A percentile compares a stretch with the other conserved stretches of the same genome.
Conservation (phyloP, 2,888 invertebrate species). For the Metopia argyrocephala region DNA sequence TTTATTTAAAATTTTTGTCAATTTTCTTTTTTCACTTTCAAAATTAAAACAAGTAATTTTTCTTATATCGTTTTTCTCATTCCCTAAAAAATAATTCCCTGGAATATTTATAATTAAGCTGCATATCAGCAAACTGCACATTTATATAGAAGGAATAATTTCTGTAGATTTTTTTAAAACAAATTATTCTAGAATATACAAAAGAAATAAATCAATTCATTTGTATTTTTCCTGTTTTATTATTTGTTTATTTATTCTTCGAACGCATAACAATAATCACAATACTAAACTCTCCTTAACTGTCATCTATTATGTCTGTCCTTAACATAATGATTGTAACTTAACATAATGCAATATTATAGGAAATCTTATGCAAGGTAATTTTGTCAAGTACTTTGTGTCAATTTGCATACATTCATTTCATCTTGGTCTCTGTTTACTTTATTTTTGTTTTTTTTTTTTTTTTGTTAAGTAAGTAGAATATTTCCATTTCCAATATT, state of each 20-base stretch:
- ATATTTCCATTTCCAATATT: background rate
- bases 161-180: constrained; percentile 9
- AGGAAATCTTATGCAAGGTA: constrained; percentile 84
- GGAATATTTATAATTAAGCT: too few species aligned
- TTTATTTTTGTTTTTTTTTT: constrained; percentile 13
- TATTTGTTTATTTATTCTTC: constrained; percentile 51
- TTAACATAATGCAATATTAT: constrained; percentile 62
- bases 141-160: constrained; percentile 21
- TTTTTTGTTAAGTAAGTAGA: background rate
- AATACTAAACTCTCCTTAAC: constrained; percentile 46
- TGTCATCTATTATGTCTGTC: constrained; percentile 46
- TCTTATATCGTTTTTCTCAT: too few species aligned
- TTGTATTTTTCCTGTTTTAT: constrained; percentile 54
- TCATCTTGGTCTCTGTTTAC: background rate
- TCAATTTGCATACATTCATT: constrained; percentile 15
- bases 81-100: too few species aligned
- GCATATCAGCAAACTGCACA: too few species aligned
- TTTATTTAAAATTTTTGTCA: too few species aligned
- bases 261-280: constrained; percentile 48
- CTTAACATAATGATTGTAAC: constrained; percentile 37
- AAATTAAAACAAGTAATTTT: too few species aligned
- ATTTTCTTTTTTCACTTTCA: too few species aligned
- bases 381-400: constrained; percentile 63
- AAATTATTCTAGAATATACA: constrained; percentile 17
- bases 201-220: constrained; percentile 37